Evolutionary conservation across 2,113 vertebrate species (phyloP).

Genomic region (Gasterosteus nipponicus): DNA sequence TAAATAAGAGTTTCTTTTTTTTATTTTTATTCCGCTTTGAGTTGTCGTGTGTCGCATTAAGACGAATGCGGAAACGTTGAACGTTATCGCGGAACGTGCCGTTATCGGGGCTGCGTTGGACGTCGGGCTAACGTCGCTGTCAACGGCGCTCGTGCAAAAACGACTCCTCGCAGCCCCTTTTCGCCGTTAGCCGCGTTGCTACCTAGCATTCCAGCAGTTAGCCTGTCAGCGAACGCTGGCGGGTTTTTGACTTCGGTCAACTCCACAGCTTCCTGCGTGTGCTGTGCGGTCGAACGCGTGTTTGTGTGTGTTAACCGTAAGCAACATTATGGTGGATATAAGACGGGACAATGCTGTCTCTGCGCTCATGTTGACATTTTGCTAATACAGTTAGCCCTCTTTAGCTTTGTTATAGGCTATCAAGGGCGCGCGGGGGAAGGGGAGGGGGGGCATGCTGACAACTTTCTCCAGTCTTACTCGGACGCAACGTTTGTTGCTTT

Average conservation of each 20-base stretch:
- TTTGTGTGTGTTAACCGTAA: not conserved
- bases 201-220: slow-evolving; percentile 47
- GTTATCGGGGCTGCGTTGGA: not conserved
- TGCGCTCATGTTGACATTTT: not conserved
- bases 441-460: slow-evolving; percentile 23
- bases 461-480: slow-evolving; percentile 32
- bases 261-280: not conserved
- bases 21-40: not conserved
- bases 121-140: slow-evolving; percentile 38
- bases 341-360: not conserved
- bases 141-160: slow-evolving; percentile 16
- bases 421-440: slow-evolving; percentile 53
- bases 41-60: not conserved
- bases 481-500: not conserved
- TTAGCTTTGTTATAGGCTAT: slow-evolving; percentile 41
- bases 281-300: not conserved
- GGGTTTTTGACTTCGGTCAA: not conserved
- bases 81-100: not conserved
- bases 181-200: slow-evolving; percentile 48
- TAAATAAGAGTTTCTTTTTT: slow-evolving; percentile 51
- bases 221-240: slow-evolving; percentile 24
- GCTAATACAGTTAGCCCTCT: not conserved
- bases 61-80: no score
- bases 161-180: slow-evolving; percentile 24
- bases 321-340: not conserved